Conservation (phyloP, 1,140 invertebrate genomes). For the Euwallacea similis region DNA sequence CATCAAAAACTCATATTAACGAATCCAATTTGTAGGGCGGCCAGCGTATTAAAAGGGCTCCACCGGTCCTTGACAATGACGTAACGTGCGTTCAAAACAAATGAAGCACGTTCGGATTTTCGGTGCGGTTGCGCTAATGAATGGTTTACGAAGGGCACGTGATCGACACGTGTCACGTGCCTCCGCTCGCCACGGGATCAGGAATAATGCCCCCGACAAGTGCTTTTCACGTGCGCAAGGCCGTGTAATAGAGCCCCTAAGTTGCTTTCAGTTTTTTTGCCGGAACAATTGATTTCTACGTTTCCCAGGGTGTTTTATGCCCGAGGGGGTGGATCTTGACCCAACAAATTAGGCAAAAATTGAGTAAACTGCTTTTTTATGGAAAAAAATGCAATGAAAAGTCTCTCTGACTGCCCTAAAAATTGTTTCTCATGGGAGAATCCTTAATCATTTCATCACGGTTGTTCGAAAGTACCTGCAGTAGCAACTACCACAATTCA, state of each 20-base stretch:
- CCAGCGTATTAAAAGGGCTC: slow-evolving; percentile 35
- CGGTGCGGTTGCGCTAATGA: slow-evolving; percentile 54
- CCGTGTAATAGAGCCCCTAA: slow-evolving; percentile 29
- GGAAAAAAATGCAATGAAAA: too few relatives aligned
- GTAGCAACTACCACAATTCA: slow-evolving; percentile 24
- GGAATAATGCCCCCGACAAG: slow-evolving; percentile 51
- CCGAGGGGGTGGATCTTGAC: slow-evolving; percentile 3
- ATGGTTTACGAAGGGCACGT: slow-evolving; percentile 53
- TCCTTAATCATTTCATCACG: slow-evolving; percentile 17
- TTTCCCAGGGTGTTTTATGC: slow-evolving; percentile 31
- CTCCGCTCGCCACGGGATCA: slow-evolving; percentile 47
- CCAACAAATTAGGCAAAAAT: too few relatives aligned
- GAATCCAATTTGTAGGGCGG: slow-evolving; percentile 42
- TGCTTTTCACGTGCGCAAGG: slow-evolving; percentile 39
- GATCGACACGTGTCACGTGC: slow-evolving; percentile 47
- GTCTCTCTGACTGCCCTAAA: too few relatives aligned
- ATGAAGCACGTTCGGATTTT: slow-evolving; percentile 46
- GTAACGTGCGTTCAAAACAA: slow-evolving; percentile 31
- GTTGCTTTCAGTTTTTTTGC: slow-evolving; percentile 24
- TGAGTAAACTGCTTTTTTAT: too few relatives aligned
- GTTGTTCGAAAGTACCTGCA: slow-evolving; percentile 10
- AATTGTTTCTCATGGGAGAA: background rate
- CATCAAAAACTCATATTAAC: slow-evolving; percentile 40
- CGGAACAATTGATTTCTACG: slow-evolving; percentile 26
- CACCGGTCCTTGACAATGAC: slow-evolving; percentile 34